These are phyloP conservation scores for Oxystoma pomonae DNA, from an alignment of 2,888 invertebrate species.

Conservation along the genomic window DNA sequence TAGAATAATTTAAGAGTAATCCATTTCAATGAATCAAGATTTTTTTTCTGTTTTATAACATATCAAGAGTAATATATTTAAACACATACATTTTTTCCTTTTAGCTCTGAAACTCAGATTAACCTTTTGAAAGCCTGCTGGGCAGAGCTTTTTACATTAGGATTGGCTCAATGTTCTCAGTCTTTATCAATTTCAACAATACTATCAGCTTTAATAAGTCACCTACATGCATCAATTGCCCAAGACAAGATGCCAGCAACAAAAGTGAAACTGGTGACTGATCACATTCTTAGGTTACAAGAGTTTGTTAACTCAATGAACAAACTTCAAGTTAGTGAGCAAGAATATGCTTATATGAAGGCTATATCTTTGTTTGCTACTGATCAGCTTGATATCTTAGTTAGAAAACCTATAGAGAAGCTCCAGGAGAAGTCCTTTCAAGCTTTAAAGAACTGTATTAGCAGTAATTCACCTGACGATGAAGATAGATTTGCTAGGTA, in stretches of 20 bases:
- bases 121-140: slow-evolving; percentile 82
- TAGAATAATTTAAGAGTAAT: no score
- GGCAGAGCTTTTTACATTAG: slow-evolving; percentile 89
- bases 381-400: slow-evolving; percentile 52
- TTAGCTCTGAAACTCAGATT: slow-evolving; percentile 77
- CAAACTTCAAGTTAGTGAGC: slow-evolving; percentile 69
- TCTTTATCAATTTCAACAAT: slow-evolving; percentile 75
- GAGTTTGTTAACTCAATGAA: slow-evolving; percentile 75
- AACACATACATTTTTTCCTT: slow-evolving; percentile 32
- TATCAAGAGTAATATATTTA: background rate
- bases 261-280: slow-evolving; percentile 67
- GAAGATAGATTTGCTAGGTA: slow-evolving; percentile 55
- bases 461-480: slow-evolving; percentile 47
- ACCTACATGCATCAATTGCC: slow-evolving; percentile 70
- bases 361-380: slow-evolving; percentile 64
- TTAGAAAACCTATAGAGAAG: slow-evolving; percentile 53
- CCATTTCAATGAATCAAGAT: no score
- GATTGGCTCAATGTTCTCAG: slow-evolving; percentile 81
- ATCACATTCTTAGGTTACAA: slow-evolving; percentile 77
- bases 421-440: slow-evolving; percentile 61
- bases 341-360: slow-evolving; percentile 85
- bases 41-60: no score
- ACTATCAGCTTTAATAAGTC: slow-evolving; percentile 75
- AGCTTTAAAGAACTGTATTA: slow-evolving; percentile 52
- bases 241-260: slow-evolving; percentile 74